Evolutionary conservation across 2,888 invertebrate genomes (phyloP).

Genomic region (Blera fallax): DNA sequence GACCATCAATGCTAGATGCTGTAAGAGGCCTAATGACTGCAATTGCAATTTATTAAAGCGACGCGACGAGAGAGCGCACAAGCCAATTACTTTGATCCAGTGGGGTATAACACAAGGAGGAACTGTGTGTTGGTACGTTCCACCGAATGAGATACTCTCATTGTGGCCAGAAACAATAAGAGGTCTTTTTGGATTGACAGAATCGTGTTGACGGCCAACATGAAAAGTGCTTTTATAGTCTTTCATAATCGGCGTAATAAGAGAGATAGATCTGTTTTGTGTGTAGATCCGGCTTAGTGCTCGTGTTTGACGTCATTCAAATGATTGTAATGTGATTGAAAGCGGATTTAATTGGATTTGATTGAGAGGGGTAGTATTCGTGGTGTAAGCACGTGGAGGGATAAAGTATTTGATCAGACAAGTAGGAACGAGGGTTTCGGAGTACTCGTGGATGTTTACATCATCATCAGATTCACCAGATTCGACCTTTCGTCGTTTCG

Average conservation of each 20-base stretch:
- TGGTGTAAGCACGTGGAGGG: not conserved
- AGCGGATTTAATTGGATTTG: constrained; percentile 60
- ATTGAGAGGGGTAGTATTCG: not conserved
- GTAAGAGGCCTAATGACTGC: constrained; percentile 16
- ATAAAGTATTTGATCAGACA: not conserved
- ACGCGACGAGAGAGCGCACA: constrained; percentile 9
- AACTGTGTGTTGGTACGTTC: constrained; percentile 3
- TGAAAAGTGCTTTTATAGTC: constrained; percentile 3
- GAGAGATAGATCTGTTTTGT: constrained; percentile 1
- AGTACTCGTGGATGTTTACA: too few relatives aligned
- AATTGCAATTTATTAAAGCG: constrained; percentile 42
- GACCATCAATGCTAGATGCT: constrained; percentile 57
- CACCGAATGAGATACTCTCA: constrained; percentile 20
- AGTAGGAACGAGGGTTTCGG: too few relatives aligned
- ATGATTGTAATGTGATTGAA: constrained; percentile 36
- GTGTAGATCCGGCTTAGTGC: constrained; percentile 51
- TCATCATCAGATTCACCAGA: too few relatives aligned
- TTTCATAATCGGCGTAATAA: constrained; percentile 5
- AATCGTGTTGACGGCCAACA: constrained; percentile 58
- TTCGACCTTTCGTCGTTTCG: too few relatives aligned
- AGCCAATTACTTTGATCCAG: constrained; percentile 44
- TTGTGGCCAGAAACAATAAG: constrained; percentile 42
- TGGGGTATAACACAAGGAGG: constrained; percentile 49
- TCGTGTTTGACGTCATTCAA: constrained; percentile 61
- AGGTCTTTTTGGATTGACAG: constrained; percentile 54